Evolutionary conservation across 2,888 invertebrate genomes (phyloP).

Genomic region (Ophion ellenae): DNA sequence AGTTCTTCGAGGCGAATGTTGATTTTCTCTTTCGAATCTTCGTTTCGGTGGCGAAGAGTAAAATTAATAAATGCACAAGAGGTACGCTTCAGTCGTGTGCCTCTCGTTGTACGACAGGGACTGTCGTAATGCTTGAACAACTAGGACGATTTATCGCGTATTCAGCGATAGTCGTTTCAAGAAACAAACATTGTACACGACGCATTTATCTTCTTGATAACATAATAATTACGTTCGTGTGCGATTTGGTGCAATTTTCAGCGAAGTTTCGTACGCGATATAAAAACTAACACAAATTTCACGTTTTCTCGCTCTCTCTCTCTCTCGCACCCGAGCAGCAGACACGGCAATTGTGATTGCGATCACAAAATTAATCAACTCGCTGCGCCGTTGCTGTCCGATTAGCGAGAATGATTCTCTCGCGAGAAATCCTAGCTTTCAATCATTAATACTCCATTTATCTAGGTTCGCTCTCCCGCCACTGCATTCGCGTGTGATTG

Average conservation of each 20-base stretch:
- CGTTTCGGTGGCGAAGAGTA: slow-evolving; percentile 54
- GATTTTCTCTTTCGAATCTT: slow-evolving; percentile 4
- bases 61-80: slow-evolving; percentile 50
- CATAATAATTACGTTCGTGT: slow-evolving; percentile 20
- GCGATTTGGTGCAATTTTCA: slow-evolving; percentile 32
- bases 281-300: slow-evolving; percentile 5
- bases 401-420: slow-evolving; percentile 31
- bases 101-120: slow-evolving; percentile 49
- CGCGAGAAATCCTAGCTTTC: slow-evolving; percentile 35
- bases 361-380: slow-evolving; percentile 10
- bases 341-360: not conserved
- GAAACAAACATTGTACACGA: slow-evolving; percentile 27
- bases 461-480: slow-evolving; percentile 37
- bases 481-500: not conserved
- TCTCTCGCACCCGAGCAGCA: slow-evolving; percentile 5
- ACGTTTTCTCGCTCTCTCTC: not conserved
- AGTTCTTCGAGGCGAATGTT: not conserved
- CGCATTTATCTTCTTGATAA: not conserved
- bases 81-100: slow-evolving; percentile 35
- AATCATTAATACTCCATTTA: slow-evolving; percentile 50
- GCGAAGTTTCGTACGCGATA: slow-evolving; percentile 19
- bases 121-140: slow-evolving; percentile 21
- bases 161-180: slow-evolving; percentile 20
- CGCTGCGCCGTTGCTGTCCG: slow-evolving; percentile 9
- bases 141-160: slow-evolving; percentile 32